These are phyloP conservation scores for Anthophora plumipes DNA, from an alignment of 2,888 invertebrate species.

Conservation along the genomic window DNA sequence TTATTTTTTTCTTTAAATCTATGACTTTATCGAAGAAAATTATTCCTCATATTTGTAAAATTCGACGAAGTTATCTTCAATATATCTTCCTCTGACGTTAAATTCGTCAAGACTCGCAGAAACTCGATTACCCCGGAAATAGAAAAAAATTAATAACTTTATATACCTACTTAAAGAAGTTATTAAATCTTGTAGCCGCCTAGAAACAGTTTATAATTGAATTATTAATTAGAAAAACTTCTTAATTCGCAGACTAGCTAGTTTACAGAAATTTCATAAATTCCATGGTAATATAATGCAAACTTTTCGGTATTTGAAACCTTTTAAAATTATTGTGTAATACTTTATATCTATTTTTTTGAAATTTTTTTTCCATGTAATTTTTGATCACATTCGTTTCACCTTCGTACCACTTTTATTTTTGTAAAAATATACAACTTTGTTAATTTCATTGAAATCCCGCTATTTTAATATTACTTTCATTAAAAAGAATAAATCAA, in stretches of 20 bases:
- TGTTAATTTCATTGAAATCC: too few relatives aligned
- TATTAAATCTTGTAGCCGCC: not conserved
- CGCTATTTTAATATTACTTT: too few relatives aligned
- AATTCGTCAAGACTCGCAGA: not conserved
- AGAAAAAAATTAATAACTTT: not conserved
- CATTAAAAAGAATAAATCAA: too few relatives aligned
- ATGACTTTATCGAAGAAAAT: too few relatives aligned
- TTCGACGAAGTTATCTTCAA: too few relatives aligned
- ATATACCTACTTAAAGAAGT: not conserved
- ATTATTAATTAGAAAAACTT: constrained; percentile 1
- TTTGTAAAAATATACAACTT: too few relatives aligned
- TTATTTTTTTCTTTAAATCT: too few relatives aligned
- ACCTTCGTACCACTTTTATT: too few relatives aligned
- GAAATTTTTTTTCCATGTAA: not conserved
- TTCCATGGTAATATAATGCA: not conserved
- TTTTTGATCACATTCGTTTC: too few relatives aligned
- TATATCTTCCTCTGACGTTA: not conserved
- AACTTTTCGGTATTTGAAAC: not conserved
- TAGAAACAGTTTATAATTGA: constrained; percentile 4
- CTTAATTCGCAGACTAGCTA: not conserved
- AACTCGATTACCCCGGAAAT: not conserved
- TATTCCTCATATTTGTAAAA: too few relatives aligned
- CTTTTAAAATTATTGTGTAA: too few relatives aligned
- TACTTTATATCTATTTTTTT: not conserved
- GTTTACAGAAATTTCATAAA: not conserved